Conservation (phyloP, 2,888 invertebrate species). For the Caenorhabditis virilis region DNA sequence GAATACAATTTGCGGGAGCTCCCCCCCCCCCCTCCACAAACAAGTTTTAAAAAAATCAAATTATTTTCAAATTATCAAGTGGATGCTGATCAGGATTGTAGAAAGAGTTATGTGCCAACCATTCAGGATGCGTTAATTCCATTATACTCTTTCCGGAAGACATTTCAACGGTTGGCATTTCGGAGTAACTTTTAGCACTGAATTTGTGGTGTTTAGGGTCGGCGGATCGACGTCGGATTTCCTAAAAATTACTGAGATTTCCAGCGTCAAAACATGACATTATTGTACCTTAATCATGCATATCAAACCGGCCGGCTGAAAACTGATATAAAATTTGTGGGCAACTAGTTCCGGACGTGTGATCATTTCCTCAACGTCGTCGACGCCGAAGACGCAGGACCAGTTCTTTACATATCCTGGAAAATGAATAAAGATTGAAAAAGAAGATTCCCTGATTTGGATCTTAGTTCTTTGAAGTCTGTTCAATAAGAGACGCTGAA, state of each 20-base stretch:
- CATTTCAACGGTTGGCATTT: conserved; percentile 32
- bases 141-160: conserved; percentile 9
- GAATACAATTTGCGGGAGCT: too few species aligned
- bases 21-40: too few species aligned
- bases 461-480: too few species aligned
- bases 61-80: too few species aligned
- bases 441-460: too few species aligned
- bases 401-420: conserved; percentile 9
- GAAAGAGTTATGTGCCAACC: background rate
- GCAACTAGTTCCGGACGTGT: conserved; percentile 32
- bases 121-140: background rate
- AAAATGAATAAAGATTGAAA: background rate
- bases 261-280: background rate
- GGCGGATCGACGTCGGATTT: conserved; percentile 11
- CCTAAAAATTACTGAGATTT: conserved; percentile 6
- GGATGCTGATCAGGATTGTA: too few species aligned
- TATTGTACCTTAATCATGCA: conserved; percentile 26
- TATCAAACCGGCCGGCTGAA: too few species aligned
- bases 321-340: conserved; percentile 36
- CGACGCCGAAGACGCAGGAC: conserved; percentile 29
- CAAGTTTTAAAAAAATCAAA: too few species aligned
- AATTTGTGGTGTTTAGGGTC: conserved; percentile 6
- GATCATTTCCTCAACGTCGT: conserved; percentile 17
- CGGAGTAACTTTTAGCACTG: conserved; percentile 19
- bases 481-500: too few species aligned